These are phyloP conservation scores for Lutraria rhynchaena DNA, from an alignment of 1,140 invertebrate species.

Conservation along the genomic window DNA sequence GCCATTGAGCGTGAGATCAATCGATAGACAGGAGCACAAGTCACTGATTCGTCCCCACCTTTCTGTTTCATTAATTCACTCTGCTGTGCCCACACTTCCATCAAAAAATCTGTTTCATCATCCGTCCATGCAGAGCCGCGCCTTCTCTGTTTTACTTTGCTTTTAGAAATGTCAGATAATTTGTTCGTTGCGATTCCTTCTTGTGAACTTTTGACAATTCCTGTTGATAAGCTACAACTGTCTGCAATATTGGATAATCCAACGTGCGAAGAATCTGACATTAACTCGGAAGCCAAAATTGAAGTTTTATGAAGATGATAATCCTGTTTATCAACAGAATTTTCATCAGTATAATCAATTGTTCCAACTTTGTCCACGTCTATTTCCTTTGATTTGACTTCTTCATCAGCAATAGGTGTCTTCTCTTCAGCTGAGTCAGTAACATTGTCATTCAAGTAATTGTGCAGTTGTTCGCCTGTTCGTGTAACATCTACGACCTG, in stretches of 20 bases:
- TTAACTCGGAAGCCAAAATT: neutral
- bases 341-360: no score
- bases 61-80: conserved; percentile 29
- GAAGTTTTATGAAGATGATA: no score
- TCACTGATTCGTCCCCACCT: conserved; percentile 33
- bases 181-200: neutral
- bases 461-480: no score
- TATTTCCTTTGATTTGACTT: no score
- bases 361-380: no score
- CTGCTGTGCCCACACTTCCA: conserved; percentile 45
- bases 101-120: conserved; percentile 37
- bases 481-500: no score
- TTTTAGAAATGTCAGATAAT: neutral
- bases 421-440: no score
- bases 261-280: neutral
- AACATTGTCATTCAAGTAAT: no score
- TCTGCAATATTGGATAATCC: neutral
- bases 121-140: conserved; percentile 48
- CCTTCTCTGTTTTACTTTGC: conserved; percentile 3
- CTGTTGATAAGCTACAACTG: neutral
- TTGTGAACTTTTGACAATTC: neutral
- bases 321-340: no score
- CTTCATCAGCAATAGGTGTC: no score
- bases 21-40: conserved; percentile 47
- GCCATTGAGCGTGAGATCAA: conserved; percentile 36